Percentiles rank a stretch among this genome's conserved stretches.
These are phyloP conservation scores for Gonocerus acuteangulatus DNA, from an alignment of 2,888 invertebrate species.

Conservation along the genomic window DNA sequence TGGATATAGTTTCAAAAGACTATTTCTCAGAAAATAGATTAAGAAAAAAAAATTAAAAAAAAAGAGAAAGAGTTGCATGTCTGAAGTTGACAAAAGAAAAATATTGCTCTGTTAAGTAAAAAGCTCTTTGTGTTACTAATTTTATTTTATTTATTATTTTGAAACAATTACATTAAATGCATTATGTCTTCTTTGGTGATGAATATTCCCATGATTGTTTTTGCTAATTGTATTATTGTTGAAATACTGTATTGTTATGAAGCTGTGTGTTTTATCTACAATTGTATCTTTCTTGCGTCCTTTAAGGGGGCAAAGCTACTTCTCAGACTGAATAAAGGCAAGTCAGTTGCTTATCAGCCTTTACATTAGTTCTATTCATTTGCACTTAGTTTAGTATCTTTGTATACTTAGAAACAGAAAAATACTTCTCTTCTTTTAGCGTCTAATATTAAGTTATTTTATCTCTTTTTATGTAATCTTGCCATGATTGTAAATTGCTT, in stretches of 20 bases:
- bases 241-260: slow-evolving; percentile 19
- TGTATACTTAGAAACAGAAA: too few relatives aligned
- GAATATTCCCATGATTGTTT: slow-evolving; percentile 1
- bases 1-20: not conserved
- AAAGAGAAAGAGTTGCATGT: not conserved
- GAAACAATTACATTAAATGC: not conserved
- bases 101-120: not conserved
- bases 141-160: not conserved
- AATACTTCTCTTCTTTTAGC: too few relatives aligned
- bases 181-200: slow-evolving; percentile 29
- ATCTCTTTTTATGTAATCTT: too few relatives aligned
- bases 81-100: not conserved
- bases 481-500: too few relatives aligned
- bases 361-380: not conserved
- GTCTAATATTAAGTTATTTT: too few relatives aligned
- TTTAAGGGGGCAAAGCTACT: slow-evolving; percentile 29
- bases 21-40: not conserved
- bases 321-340: slow-evolving; percentile 34
- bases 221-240: slow-evolving; percentile 21
- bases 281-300: slow-evolving; percentile 34
- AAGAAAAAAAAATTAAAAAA: not conserved
- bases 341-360: slow-evolving; percentile 12
- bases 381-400: not conserved
- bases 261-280: slow-evolving; percentile 28
- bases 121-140: slow-evolving; percentile 1